phyloP scores from a whole-genome alignment of 2,888 invertebrate genomes.

The Morpho deidamia region DNA sequence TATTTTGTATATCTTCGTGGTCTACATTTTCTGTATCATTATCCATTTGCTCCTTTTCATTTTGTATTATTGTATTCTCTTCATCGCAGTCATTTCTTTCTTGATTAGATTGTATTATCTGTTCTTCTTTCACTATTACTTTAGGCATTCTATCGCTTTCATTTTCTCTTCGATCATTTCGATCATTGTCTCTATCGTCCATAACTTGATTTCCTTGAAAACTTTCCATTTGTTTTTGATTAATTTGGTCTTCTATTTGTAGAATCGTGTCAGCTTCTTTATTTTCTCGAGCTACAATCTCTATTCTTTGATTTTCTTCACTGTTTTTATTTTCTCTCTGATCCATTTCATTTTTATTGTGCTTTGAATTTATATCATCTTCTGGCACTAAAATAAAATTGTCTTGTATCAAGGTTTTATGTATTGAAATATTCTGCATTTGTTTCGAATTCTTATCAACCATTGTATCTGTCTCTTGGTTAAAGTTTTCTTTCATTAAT shows the following conservation, averaged over 20 bases:
- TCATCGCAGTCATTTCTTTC: neutral
- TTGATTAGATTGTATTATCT: neutral
- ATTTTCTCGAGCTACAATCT: no score
- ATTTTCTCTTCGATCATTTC: neutral
- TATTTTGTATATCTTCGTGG: no score
- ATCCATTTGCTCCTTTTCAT: neutral
- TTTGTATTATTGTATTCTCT: neutral
- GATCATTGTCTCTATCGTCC: neutral
- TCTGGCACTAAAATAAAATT: no score
- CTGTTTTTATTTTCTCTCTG: neutral
- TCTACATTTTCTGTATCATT: neutral
- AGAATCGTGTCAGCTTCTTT: no score
- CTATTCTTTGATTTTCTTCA: neutral
- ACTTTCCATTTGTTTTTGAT: neutral
- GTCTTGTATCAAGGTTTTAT: slow-evolving; percentile 3
- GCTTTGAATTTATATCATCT: neutral
- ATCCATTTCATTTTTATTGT: neutral
- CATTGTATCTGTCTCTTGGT: neutral
- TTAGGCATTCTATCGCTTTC: neutral
- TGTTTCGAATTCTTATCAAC: neutral
- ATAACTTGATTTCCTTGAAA: neutral
- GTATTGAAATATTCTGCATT: neutral
- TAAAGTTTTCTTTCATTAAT: neutral
- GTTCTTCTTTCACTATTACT: neutral
- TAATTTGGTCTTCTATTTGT: no score